Conservation (phyloP, 2,888 invertebrate species). For the Cetonia aurata region DNA sequence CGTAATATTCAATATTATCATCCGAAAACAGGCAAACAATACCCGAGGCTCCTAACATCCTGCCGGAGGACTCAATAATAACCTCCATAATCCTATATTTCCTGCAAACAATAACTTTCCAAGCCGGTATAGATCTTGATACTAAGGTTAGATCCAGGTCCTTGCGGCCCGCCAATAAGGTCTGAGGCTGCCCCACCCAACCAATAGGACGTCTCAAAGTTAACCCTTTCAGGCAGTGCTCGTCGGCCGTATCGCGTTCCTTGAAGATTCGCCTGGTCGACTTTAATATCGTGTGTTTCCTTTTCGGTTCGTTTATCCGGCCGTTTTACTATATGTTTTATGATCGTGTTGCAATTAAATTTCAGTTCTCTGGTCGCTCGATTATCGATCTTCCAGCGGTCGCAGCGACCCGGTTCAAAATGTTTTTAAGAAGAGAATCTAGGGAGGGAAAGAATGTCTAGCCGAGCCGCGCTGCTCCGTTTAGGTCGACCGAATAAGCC, state of each 20-base stretch:
- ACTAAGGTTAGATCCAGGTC: constrained; percentile 63
- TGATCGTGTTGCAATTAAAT: constrained; percentile 57
- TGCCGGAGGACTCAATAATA: constrained; percentile 59
- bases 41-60: constrained; percentile 54
- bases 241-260: constrained; percentile 39
- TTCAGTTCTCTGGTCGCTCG: constrained; percentile 56
- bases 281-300: constrained; percentile 60
- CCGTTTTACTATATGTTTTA: constrained; percentile 57
- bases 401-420: constrained; percentile 14
- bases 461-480: constrained; percentile 18
- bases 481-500: constrained; percentile 20
- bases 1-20: constrained; percentile 49
- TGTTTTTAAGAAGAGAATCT: constrained; percentile 11
- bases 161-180: constrained; percentile 67
- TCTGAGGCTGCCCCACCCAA: constrained; percentile 66
- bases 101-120: constrained; percentile 61
- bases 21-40: constrained; percentile 52
- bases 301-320: constrained; percentile 59
- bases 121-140: constrained; percentile 64
- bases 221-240: constrained; percentile 59
- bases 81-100: constrained; percentile 62
- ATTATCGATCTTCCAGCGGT: constrained; percentile 49
- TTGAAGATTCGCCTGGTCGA: constrained; percentile 53
- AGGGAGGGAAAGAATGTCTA: constrained; percentile 22
- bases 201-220: constrained; percentile 66